Percentiles rank a stretch among this genome's conserved stretches.
Evolutionary conservation across 2,113 vertebrate genomes (phyloP).

Genomic region (Aythya baeri): DNA sequence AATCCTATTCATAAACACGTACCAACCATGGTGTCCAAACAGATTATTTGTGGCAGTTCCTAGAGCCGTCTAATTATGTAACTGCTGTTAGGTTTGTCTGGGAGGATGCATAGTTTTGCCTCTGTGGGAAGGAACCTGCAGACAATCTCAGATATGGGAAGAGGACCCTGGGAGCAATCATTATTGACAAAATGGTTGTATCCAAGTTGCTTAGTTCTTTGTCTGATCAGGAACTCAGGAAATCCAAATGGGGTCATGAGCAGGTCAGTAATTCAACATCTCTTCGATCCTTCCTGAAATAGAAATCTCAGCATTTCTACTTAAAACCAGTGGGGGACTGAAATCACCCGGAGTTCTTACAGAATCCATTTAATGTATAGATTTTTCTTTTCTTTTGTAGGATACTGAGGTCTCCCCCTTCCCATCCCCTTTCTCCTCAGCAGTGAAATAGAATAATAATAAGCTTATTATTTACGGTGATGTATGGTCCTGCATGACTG

Average conservation of each 20-base stretch:
- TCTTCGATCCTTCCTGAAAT: background rate
- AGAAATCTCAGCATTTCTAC: background rate
- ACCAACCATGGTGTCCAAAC: background rate
- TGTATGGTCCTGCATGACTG: background rate
- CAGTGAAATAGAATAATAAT: background rate
- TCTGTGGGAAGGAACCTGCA: background rate
- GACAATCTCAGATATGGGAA: accelerated
- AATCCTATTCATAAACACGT: background rate
- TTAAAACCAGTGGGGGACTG: background rate
- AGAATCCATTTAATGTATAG: background rate
- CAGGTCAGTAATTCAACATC: background rate
- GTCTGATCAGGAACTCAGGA: background rate
- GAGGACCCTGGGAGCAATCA: background rate
- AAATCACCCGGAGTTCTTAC: background rate
- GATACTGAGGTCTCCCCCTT: no score
- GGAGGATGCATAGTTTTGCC: background rate
- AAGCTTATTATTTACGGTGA: background rate
- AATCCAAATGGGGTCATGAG: background rate
- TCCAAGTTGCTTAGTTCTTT: background rate
- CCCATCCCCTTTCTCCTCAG: background rate
- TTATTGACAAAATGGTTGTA: background rate
- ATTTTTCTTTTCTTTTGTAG: no score
- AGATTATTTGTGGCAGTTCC: background rate
- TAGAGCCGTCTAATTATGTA: background rate
- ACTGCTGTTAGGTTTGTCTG: background rate